A percentile compares a stretch with the other conserved stretches of the same genome.
Conservation (phyloP, 2,797 vertebrate species). For the Lemur catta region DNA sequence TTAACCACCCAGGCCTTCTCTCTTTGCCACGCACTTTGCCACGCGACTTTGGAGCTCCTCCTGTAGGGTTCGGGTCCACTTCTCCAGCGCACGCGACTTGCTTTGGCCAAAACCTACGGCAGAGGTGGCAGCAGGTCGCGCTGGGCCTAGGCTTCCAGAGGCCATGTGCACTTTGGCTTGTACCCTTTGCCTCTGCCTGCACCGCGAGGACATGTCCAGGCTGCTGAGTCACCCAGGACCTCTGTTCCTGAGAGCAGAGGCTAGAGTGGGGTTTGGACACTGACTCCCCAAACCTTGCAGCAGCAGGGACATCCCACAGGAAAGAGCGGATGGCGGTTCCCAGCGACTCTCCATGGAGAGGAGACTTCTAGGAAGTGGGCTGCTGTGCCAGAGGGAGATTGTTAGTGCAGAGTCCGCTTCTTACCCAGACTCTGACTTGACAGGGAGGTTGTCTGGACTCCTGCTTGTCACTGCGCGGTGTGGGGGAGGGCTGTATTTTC, state of each 20-base stretch:
- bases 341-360: not conserved
- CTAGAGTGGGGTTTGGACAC: not conserved
- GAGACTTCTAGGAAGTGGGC: not conserved
- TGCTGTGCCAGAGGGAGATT: not conserved
- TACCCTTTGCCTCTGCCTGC: not conserved
- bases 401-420: not conserved
- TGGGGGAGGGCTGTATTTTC: not conserved
- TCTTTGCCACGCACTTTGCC: not conserved
- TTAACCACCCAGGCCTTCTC: not conserved
- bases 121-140: fast-evolving
- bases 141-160: not conserved
- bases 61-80: not conserved
- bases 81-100: not conserved
- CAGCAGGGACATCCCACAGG: not conserved
- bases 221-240: not conserved
- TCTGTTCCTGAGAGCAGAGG: not conserved
- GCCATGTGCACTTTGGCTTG: not conserved
- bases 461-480: not conserved
- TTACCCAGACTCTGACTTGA: not conserved
- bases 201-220: fast-evolving
- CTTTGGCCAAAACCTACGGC: not conserved
- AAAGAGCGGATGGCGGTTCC: not conserved
- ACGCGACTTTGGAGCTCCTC: not conserved
- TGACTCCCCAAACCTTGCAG: no score
- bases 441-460: not conserved